Base-by-base conservation (phyloP, 2,113 vertebrate species). In the Menidia beryllina region DNA sequence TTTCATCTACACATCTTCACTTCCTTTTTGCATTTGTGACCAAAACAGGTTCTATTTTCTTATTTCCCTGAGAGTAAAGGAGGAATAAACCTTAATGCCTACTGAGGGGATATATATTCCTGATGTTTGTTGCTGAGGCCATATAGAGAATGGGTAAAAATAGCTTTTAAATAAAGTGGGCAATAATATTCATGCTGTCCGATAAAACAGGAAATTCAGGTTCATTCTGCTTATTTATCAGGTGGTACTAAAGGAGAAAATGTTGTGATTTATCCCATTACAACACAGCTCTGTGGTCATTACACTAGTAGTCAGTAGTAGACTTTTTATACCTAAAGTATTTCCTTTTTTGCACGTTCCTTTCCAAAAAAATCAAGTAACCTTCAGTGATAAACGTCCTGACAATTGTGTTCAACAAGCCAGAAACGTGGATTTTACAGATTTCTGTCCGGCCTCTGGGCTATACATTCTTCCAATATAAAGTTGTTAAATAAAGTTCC, bases 401-500 rank as follows among this genome's bases (percentile, higher is more conserved):
- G 75, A 65, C 78, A 72, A 68, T 47, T 59, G 62, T 80, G 78
- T 85, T 85, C 76, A 84, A 61, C 75, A 84, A 76, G 66, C 61
- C 62, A 74, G 57, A 78, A 68, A 63, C 26, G 27, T 63, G 72
- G 71, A 72, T 73, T 67, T 65, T 21, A 59, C 58, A 83, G 81
- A 89, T 91, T 90, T 78, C 88, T 84, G 58, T 63, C 50, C 61
- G 39, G 15, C 74, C 36, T 61, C 17, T 76, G 56, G 85, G 77
- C 71, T 80, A 6, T 77, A 23, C 9, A 69, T 80, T 84, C 79
- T 74, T 65, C 68, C 77, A 79, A 89, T 90, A 86, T 85, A 85
- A 75, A 72, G 79, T 84, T 88, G 75, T 88, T 92, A 89, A 86
- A 90, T 86, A 85, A 86, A 86, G 83, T 84, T 89, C 59, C 87